phyloP scores from a whole-genome alignment of 2,888 invertebrate species.

The Harmothoe impar region DNA sequence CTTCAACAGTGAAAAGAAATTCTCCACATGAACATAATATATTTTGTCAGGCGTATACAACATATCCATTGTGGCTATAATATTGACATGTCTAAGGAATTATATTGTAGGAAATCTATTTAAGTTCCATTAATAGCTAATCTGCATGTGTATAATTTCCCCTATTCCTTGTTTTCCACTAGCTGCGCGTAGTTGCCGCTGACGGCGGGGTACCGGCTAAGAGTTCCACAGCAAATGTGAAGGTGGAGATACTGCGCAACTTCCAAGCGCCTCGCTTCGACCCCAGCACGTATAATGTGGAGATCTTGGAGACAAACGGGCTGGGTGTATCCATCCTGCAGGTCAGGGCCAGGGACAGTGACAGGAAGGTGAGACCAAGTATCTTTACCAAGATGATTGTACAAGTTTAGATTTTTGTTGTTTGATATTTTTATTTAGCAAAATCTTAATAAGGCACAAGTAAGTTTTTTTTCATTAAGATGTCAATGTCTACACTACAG shows the following conservation, averaged over 20 bases:
- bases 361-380: slow-evolving; percentile 65
- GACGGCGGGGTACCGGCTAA: slow-evolving; percentile 75
- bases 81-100: too few relatives aligned
- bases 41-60: too few relatives aligned
- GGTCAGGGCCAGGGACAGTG: slow-evolving; percentile 68
- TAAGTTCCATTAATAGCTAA: too few relatives aligned
- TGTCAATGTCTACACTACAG: too few relatives aligned
- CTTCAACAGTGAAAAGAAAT: too few relatives aligned
- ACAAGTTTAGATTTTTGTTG: background rate
- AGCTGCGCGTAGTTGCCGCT: slow-evolving; percentile 76
- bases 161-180: background rate
- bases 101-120: too few relatives aligned
- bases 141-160: too few relatives aligned
- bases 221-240: slow-evolving; percentile 73
- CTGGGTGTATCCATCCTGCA: slow-evolving; percentile 73
- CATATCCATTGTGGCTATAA: too few relatives aligned
- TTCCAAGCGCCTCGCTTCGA: slow-evolving; percentile 67
- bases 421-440: too few relatives aligned
- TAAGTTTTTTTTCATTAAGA: background rate
- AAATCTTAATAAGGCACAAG: background rate
- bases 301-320: slow-evolving; percentile 75
- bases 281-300: slow-evolving; percentile 70
- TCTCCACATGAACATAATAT: too few relatives aligned
- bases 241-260: slow-evolving; percentile 70
- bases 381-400: too few relatives aligned